Evolutionary conservation across 1,140 invertebrate genomes (phyloP), one percentile per base, ranked within the genome.

Genomic region (Periplaneta americana): DNA sequence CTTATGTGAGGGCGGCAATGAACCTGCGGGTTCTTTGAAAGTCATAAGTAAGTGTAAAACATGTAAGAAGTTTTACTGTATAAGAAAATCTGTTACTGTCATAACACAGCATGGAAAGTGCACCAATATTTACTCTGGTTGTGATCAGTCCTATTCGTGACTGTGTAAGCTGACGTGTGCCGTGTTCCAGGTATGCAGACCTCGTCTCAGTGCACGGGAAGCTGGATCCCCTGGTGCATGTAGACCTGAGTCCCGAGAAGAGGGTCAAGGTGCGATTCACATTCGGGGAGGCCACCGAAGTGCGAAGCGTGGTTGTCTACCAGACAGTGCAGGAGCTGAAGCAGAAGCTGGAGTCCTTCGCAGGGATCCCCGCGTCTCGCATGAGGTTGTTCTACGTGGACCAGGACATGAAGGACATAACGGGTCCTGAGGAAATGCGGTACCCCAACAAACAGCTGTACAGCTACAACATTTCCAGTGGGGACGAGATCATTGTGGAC

Each of bases 401-500:
- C 84, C 89, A 94, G 90, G 95, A 91, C 78, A 88, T 92, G 87
- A 88, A 89, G 86, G 88, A 87, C 81, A 85, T 88, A 34, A 88
- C 89, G 83, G 92, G 95, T 11, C 94, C 96, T 2, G 96, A 97
- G 89, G 95, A 96, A 87, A 96, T 98, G 94, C 91, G 93, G 82
- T 97, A 92, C 86, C 95, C 95, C 2, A 94, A 95, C 82, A 96
- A 97, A 85, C 95, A 95, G 86, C 89, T 98, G 33, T 98, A 97
- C 87, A 96, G 95, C 80, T 98, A 97, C 88, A 97, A 97, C 87
- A 95, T 98, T 81, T 90, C 93, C 82, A 95, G 95, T 84, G 96
- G 96, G 2, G 96, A 98, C 89, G 96, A 98, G 87, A 97, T 98
- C 85, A 95, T 97, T 80, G 94, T 98, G 80, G 95, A 97, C 86